Evolutionary conservation across 2,888 invertebrate genomes (phyloP).

Genomic region (Perithous albicinctus): DNA sequence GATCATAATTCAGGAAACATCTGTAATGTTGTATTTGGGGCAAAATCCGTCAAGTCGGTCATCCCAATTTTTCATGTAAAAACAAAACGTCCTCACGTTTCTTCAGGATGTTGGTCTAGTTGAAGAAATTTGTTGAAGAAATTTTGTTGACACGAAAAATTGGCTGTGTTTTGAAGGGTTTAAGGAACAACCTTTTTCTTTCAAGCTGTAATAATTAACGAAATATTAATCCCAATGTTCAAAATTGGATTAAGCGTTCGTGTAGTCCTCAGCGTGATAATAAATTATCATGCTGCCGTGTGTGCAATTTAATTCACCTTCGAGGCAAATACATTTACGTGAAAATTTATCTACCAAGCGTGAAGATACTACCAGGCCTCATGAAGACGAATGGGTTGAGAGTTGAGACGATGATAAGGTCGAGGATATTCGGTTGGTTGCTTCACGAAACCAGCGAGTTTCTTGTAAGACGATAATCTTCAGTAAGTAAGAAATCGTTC

Average conservation of each 20-base stretch:
- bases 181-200: no score
- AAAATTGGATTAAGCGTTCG: neutral
- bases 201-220: neutral
- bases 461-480: conserved; percentile 80
- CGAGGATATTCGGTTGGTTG: conserved; percentile 39
- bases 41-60: no score
- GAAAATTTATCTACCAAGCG: conserved; percentile 63
- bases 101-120: no score
- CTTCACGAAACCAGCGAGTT: conserved; percentile 65
- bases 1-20: neutral
- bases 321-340: conserved; percentile 64
- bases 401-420: conserved; percentile 68
- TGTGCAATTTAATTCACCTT: conserved; percentile 60
- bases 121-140: no score
- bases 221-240: neutral
- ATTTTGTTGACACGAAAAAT: no score
- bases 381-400: conserved; percentile 65
- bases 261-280: neutral
- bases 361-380: conserved; percentile 47
- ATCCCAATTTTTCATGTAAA: no score
- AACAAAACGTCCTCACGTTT: no score
- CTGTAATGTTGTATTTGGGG: no score
- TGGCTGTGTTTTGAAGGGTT: no score
- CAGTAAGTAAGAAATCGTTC: conserved; percentile 79
- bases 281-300: conserved; percentile 53